These are phyloP conservation scores for Drosophila mimetica DNA, from an alignment of 2,888 invertebrate species.

Conservation along the genomic window DNA sequence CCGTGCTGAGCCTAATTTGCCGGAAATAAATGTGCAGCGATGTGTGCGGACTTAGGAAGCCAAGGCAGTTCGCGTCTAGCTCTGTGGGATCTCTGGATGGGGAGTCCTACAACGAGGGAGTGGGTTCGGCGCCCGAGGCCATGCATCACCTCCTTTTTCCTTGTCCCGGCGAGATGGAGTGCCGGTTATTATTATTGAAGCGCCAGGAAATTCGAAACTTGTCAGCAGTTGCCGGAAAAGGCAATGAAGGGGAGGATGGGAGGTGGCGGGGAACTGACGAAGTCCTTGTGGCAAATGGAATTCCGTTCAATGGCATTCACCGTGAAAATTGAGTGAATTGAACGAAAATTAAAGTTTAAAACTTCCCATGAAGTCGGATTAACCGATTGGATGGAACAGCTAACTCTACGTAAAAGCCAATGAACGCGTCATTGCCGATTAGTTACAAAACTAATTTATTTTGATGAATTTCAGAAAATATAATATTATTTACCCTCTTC, in stretches of 20 bases:
- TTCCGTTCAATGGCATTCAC: slow-evolving; percentile 42
- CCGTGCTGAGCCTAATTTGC: slow-evolving; percentile 69
- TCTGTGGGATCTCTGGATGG: not conserved
- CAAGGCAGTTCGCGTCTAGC: slow-evolving; percentile 45
- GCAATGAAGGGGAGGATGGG: slow-evolving; percentile 12
- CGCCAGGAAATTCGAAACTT: slow-evolving; percentile 73
- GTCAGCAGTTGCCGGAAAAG: slow-evolving; percentile 52
- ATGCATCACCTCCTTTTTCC: slow-evolving; percentile 9
- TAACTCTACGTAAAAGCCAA: not conserved
- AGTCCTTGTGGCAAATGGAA: slow-evolving; percentile 62
- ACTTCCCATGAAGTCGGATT: not conserved
- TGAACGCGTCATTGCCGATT: slow-evolving; percentile 10
- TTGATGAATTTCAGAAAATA: not conserved
- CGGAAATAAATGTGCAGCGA: slow-evolving; percentile 79
- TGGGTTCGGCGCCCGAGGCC: slow-evolving; percentile 3
- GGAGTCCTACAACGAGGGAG: not conserved
- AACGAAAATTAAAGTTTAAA: slow-evolving; percentile 20
- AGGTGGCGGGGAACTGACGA: not conserved
- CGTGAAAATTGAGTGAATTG: slow-evolving; percentile 10
- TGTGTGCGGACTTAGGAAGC: slow-evolving; percentile 67
- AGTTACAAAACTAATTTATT: not conserved
- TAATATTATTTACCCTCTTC: no score
- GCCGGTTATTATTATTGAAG: slow-evolving; percentile 48
- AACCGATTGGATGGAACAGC: not conserved
- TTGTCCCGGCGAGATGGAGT: slow-evolving; percentile 14